These are phyloP conservation scores for Syncerus caffer DNA, from an alignment of 2,797 vertebrate genomes.

Conservation along the genomic window DNA sequence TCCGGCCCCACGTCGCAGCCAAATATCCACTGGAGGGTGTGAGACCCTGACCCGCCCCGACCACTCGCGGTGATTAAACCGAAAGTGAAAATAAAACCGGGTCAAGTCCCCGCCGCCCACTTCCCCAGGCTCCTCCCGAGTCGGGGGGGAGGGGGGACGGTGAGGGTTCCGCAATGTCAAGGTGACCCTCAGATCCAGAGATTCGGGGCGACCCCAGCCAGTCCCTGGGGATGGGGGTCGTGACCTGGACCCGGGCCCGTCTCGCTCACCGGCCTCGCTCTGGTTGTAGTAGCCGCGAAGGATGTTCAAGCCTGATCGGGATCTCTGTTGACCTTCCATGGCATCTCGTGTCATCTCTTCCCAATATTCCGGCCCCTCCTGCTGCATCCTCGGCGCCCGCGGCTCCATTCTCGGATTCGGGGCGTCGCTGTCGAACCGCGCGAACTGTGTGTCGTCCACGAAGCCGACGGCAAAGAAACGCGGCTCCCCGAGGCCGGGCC, in stretches of 20 bases:
- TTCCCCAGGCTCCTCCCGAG: too few relatives aligned
- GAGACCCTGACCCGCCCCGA: not conserved
- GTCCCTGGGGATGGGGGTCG: not conserved
- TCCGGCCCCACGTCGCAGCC: not conserved
- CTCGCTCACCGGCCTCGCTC: not conserved
- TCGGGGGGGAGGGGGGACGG: accelerated
- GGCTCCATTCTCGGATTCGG: not conserved
- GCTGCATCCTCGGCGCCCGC: not conserved
- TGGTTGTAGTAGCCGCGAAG: not conserved
- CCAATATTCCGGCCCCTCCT: not conserved
- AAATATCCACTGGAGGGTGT: not conserved
- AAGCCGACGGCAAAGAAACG: accelerated
- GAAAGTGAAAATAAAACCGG: not conserved
- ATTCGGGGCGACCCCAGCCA: not conserved
- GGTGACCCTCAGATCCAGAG: not conserved
- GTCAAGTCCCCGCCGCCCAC: too few relatives aligned
- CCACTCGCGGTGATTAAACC: not conserved
- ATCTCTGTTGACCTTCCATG: accelerated
- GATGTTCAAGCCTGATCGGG: accelerated
- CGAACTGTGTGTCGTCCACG: not conserved
- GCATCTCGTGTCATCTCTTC: accelerated
- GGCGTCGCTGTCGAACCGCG: not conserved
- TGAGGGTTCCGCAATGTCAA: too few relatives aligned
- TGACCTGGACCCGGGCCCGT: not conserved
- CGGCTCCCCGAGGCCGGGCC: not conserved